phyloP scores from a whole-genome alignment of 2,113 vertebrate species.

The Recurvirostra avosetta region DNA sequence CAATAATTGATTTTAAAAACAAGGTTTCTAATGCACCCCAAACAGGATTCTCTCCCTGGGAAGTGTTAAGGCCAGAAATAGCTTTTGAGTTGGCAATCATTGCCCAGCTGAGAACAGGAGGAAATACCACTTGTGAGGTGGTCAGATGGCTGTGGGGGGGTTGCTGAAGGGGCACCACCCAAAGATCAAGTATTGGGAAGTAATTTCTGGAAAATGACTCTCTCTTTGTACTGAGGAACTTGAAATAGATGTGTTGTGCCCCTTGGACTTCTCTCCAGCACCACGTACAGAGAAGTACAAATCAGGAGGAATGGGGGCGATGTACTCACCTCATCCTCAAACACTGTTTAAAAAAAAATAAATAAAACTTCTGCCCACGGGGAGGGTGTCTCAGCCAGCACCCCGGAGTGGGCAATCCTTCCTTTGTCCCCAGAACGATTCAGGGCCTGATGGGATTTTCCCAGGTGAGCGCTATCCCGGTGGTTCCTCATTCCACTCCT shows the following conservation, averaged over 20 bases:
- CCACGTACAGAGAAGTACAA: background rate
- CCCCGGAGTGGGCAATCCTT: background rate
- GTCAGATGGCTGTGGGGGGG: background rate
- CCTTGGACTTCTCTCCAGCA: background rate
- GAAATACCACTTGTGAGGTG: background rate
- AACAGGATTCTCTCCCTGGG: background rate
- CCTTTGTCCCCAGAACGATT: accelerated
- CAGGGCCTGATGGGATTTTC: accelerated
- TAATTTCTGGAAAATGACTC: background rate
- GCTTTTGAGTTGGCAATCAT: background rate
- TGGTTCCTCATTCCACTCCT: background rate
- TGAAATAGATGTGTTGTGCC: background rate
- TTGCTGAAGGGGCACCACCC: background rate
- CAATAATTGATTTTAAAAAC: background rate
- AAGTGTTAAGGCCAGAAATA: background rate
- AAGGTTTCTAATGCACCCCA: background rate
- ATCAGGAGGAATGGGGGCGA: accelerated
- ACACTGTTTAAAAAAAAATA: accelerated
- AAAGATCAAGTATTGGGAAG: background rate
- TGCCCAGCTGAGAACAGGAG: background rate
- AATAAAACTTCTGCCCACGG: background rate
- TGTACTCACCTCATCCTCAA: background rate
- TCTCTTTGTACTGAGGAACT: background rate
- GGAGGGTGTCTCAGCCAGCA: background rate
- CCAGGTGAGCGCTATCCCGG: background rate